Conservation (phyloP, 2,113 vertebrate species). For the Jacana jacana region DNA sequence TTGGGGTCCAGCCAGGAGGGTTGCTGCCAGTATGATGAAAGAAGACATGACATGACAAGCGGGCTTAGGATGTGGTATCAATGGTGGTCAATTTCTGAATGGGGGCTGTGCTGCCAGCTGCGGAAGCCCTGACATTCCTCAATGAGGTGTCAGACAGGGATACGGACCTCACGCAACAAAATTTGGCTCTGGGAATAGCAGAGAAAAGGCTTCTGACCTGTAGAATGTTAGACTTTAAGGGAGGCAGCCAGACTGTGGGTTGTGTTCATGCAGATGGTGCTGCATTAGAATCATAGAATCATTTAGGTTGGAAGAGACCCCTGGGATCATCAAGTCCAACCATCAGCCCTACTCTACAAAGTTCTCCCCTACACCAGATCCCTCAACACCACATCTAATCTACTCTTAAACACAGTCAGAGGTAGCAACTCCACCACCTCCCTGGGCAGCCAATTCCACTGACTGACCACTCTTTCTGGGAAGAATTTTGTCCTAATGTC, state of each 20-base stretch:
- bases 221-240: neutral
- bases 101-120: neutral
- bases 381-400: too few species aligned
- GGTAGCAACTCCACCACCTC: too few species aligned
- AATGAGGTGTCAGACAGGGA: neutral
- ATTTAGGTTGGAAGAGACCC: too few species aligned
- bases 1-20: neutral
- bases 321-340: too few species aligned
- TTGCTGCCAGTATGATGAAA: neutral
- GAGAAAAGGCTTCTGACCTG: neutral
- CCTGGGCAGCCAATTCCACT: too few species aligned
- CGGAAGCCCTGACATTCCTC: neutral
- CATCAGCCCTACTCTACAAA: too few species aligned
- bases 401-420: too few species aligned
- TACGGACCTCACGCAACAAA: neutral
- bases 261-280: neutral
- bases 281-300: too few species aligned
- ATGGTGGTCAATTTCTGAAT: neutral
- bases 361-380: too few species aligned
- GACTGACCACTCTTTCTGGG: too few species aligned
- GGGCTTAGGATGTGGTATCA: neutral
- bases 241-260: neutral
- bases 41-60: neutral
- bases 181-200: neutral
- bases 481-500: too few species aligned